Evolutionary conservation across 2,797 vertebrate genomes (phyloP).

Genomic region (Chelon auratus): DNA sequence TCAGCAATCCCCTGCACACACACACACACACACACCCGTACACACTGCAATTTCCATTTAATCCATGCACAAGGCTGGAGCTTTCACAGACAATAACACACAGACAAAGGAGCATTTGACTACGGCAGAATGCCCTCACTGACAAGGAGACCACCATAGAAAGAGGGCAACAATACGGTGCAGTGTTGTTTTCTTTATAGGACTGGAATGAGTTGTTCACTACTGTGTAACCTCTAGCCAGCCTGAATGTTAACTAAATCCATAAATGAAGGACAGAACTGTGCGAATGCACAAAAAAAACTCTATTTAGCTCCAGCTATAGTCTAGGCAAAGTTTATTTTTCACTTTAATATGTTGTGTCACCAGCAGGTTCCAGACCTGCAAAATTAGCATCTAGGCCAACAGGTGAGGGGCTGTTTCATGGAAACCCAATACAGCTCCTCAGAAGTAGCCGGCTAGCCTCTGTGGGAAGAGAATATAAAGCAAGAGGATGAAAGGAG

Average conservation of each 20-base stretch:
- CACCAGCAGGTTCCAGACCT: constrained; percentile 20
- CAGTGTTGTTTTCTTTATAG: constrained; percentile 40
- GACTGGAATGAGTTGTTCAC: constrained; percentile 48
- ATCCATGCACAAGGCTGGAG: constrained; percentile 74
- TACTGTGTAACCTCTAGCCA: constrained; percentile 35
- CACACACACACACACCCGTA: constrained; percentile 37
- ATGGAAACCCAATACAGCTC: constrained; percentile 43
- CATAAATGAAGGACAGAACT: constrained; percentile 39
- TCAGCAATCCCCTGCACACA: constrained; percentile 69
- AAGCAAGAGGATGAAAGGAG: constrained; percentile 69
- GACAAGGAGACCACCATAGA: constrained; percentile 54
- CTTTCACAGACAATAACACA: constrained; percentile 77
- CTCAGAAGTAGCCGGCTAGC: constrained; percentile 59
- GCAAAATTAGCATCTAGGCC: constrained; percentile 64
- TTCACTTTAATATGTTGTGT: constrained; percentile 31
- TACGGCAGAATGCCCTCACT: constrained; percentile 61
- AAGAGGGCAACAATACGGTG: constrained; percentile 53
- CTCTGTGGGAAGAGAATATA: constrained; percentile 54
- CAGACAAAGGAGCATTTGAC: constrained; percentile 79
- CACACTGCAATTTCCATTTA: constrained; percentile 77
- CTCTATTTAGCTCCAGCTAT: constrained; percentile 14
- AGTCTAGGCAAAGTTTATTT: constrained; percentile 40
- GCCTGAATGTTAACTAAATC: constrained; percentile 53
- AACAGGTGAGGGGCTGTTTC: constrained; percentile 68
- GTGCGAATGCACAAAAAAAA: constrained; percentile 33